phyloP scores from a whole-genome alignment of 2,113 vertebrate genomes.

The Protobothrops mucrosquamatus region DNA sequence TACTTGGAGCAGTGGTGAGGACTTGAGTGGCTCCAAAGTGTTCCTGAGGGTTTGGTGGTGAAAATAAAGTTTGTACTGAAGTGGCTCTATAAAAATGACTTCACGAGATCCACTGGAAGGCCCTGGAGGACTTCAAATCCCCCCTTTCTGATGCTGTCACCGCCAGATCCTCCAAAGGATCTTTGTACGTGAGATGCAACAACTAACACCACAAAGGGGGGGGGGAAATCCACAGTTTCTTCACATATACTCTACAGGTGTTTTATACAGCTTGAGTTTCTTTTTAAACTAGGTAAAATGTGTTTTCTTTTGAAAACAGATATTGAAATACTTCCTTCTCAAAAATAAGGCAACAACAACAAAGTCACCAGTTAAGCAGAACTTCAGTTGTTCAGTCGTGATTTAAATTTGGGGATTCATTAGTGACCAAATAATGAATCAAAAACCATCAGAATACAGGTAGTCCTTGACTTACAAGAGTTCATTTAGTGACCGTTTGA shows the following conservation, averaged over 20 bases:
- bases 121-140: background rate
- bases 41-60: no score
- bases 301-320: background rate
- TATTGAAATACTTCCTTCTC: background rate
- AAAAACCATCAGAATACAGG: background rate
- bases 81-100: background rate
- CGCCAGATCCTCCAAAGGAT: background rate
- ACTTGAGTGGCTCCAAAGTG: no score
- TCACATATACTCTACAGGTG: background rate
- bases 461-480: no score
- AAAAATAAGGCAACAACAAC: background rate
- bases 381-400: background rate
- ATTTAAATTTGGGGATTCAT: background rate
- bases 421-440: background rate
- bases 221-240: background rate
- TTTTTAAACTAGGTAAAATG: background rate
- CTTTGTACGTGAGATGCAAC: background rate
- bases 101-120: background rate
- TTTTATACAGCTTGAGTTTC: background rate
- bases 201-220: background rate
- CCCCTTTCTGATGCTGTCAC: no score
- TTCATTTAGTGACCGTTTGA: no score
- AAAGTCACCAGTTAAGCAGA: background rate
- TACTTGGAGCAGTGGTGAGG: no score
- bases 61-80: no score